phyloP scores from a whole-genome alignment of 2,797 vertebrate genomes.

The Fratercula arctica region DNA sequence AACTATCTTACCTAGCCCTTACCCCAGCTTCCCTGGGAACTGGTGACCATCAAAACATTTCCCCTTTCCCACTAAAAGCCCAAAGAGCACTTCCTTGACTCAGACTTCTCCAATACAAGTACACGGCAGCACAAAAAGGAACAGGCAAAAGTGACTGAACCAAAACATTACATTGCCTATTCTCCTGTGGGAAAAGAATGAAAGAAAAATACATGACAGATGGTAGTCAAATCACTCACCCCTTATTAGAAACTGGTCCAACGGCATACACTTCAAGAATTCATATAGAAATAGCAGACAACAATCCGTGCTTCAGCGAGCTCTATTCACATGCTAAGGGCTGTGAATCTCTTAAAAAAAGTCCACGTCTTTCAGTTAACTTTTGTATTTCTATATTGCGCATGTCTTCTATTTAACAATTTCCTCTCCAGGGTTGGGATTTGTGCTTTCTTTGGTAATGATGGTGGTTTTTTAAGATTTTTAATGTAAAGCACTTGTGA shows the following conservation, averaged over 20 bases:
- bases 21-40: neutral
- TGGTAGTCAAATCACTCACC: neutral
- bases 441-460: neutral
- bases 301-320: neutral
- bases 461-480: neutral
- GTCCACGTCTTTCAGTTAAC: neutral
- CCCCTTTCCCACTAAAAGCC: neutral
- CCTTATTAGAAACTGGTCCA: neutral
- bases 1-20: neutral
- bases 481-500: neutral
- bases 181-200: neutral
- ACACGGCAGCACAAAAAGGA: neutral
- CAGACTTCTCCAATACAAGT: neutral
- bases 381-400: neutral
- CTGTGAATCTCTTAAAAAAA: neutral
- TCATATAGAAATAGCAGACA: neutral
- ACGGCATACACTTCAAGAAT: neutral
- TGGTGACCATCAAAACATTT: neutral
- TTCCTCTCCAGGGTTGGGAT: neutral
- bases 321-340: neutral
- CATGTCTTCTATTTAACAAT: accelerated
- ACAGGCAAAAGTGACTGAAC: neutral
- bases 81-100: neutral
- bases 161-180: neutral
- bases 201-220: neutral